Conservation (phyloP, 2,888 invertebrate genomes). For the Abscondita cerata region DNA sequence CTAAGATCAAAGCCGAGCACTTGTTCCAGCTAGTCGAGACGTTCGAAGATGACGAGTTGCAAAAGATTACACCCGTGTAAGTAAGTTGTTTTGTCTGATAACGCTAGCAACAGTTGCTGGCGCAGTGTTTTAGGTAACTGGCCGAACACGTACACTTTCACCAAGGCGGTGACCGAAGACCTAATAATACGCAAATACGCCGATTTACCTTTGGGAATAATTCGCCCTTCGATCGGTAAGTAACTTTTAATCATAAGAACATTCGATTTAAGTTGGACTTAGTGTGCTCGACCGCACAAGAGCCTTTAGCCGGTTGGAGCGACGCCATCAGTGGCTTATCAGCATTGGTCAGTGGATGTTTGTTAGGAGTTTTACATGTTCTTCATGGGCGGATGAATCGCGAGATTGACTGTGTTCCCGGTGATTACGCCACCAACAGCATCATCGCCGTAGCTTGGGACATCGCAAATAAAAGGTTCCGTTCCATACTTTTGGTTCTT, state of each 20-base stretch:
- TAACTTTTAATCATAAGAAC: too few species aligned
- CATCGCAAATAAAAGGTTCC: neutral
- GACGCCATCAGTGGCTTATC: slow-evolving; percentile 73
- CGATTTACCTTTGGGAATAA: slow-evolving; percentile 68
- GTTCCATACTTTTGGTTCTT: too few species aligned
- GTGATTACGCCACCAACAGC: slow-evolving; percentile 81
- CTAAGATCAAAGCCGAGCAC: slow-evolving; percentile 59
- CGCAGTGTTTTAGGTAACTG: slow-evolving; percentile 60
- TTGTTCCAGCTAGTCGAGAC: slow-evolving; percentile 46
- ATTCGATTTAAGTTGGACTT: slow-evolving; percentile 17
- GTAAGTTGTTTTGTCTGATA: slow-evolving; percentile 7
- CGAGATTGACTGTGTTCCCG: slow-evolving; percentile 73
- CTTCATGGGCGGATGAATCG: slow-evolving; percentile 62
- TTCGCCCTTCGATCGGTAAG: slow-evolving; percentile 70
- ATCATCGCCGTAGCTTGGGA: slow-evolving; percentile 79
- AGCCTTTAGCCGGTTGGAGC: slow-evolving; percentile 67
- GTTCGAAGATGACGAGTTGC: slow-evolving; percentile 54
- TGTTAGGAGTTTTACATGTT: slow-evolving; percentile 66
- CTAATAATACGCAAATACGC: slow-evolving; percentile 61
- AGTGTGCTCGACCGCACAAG: slow-evolving; percentile 53
- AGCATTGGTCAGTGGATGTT: slow-evolving; percentile 48
- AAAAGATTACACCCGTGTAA: slow-evolving; percentile 49
- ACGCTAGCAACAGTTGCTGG: too few species aligned
- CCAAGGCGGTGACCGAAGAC: slow-evolving; percentile 75
- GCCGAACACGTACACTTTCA: slow-evolving; percentile 78